Evolutionary conservation across 2,888 invertebrate genomes (phyloP).

Genomic region (Didymodactylos carnosus): DNA sequence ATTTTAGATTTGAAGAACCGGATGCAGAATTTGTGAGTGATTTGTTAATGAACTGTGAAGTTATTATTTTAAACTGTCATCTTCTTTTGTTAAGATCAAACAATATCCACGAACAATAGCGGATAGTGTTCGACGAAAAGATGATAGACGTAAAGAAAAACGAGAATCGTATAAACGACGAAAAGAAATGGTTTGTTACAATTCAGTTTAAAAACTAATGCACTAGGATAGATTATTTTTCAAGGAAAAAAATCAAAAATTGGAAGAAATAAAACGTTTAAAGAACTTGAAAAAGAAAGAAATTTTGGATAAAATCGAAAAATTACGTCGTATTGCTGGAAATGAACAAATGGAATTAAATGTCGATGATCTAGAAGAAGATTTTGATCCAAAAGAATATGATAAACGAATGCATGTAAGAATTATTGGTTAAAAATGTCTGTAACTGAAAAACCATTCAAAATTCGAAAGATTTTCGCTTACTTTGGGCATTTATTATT

Average conservation of each 20-base stretch:
- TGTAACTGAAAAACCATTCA: not conserved
- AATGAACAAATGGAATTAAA: conserved; percentile 50
- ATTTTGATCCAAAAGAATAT: conserved; percentile 63
- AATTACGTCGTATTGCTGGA: conserved; percentile 67
- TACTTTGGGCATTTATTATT: not conserved
- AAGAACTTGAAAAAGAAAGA: conserved; percentile 69
- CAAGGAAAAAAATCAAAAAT: conserved; percentile 59
- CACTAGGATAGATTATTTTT: conserved; percentile 22
- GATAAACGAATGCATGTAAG: conserved; percentile 54
- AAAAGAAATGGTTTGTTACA: conserved; percentile 19
- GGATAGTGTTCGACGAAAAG: conserved; percentile 56
- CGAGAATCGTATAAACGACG: conserved; percentile 44
- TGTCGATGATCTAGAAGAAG: conserved; percentile 55
- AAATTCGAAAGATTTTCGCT: not conserved
- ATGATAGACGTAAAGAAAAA: conserved; percentile 56
- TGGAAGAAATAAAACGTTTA: conserved; percentile 65
- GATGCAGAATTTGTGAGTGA: conserved; percentile 54
- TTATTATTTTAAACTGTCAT: not conserved
- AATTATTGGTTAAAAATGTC: not conserved
- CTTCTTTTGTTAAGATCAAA: conserved; percentile 45
- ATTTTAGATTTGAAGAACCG: conserved; percentile 87
- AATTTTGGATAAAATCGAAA: conserved; percentile 65
- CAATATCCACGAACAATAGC: conserved; percentile 72
- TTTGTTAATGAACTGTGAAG: not conserved
- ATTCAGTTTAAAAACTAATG: not conserved